These are phyloP conservation scores for Pristionchus japonicus DNA, from an alignment of 2,888 invertebrate genomes.

Conservation along the genomic window DNA sequence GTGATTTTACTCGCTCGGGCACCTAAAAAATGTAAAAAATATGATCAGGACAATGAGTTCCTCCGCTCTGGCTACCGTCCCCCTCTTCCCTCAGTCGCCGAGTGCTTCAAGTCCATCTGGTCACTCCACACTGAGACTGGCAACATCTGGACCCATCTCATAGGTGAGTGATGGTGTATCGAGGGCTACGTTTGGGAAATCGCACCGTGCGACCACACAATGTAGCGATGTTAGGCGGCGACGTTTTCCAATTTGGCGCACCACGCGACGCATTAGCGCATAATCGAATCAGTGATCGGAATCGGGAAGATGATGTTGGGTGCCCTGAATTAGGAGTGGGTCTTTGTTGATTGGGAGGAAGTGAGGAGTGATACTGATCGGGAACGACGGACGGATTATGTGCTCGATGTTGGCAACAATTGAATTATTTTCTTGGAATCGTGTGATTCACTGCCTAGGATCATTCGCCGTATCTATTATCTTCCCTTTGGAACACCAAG, in stretches of 20 bases:
- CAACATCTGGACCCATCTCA: conserved; percentile 98
- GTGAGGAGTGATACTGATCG: not conserved
- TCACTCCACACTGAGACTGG: conserved; percentile 98
- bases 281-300: conserved; percentile 29
- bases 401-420: too few species aligned
- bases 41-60: conserved; percentile 68
- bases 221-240: not conserved
- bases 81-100: conserved; percentile 93
- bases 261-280: not conserved
- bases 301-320: not conserved
- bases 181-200: not conserved
- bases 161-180: conserved; percentile 77
- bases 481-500: too few species aligned
- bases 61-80: conserved; percentile 87
- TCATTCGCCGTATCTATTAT: too few species aligned
- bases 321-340: not conserved
- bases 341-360: not conserved
- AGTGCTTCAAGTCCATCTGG: conserved; percentile 98
- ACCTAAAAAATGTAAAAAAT: too few species aligned
- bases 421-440: too few species aligned
- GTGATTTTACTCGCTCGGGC: not conserved
- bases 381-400: not conserved
- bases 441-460: too few species aligned
- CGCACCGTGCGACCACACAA: not conserved
- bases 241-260: not conserved